Conservation (phyloP, 2,113 vertebrate genomes). For the Phasianus colchicus region DNA sequence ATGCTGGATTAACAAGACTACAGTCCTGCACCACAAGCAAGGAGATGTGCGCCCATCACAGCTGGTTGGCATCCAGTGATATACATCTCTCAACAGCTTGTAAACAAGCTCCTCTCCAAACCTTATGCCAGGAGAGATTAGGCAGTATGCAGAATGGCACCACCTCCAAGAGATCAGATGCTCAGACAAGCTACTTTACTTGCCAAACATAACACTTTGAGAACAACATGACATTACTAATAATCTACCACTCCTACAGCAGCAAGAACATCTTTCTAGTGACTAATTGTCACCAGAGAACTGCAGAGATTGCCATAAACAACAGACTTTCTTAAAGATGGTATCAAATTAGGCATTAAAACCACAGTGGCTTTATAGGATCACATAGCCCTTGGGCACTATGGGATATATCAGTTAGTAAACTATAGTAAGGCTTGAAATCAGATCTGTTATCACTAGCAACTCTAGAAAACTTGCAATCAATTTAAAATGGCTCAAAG, state of each 20-base stretch:
- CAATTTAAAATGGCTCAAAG: not conserved
- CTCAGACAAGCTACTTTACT: not conserved
- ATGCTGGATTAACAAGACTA: not conserved
- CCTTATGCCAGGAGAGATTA: not conserved
- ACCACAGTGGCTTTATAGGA: not conserved
- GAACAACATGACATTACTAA: not conserved
- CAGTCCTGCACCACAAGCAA: not conserved
- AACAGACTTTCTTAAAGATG: not conserved
- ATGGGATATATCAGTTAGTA: not conserved
- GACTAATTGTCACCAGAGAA: not conserved
- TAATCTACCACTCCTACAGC: not conserved
- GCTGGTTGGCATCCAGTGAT: not conserved
- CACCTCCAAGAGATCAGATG: slow-evolving; percentile 15
- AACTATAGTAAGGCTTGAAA: not conserved
- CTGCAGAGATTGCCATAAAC: not conserved
- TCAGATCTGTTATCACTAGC: not conserved
- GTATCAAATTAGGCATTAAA: not conserved
- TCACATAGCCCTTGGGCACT: not conserved
- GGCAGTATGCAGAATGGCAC: not conserved
- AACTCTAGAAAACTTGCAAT: not conserved
- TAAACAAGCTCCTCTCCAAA: slow-evolving; percentile 1
- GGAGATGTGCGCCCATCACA: not conserved
- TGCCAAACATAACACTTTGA: not conserved
- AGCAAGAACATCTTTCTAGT: not conserved
- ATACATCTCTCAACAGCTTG: not conserved